A percentile compares a stretch with the other conserved stretches of the same genome.
Conservation (phyloP, 2,797 vertebrate genomes). For the Synaphobranchus kaupii region DNA sequence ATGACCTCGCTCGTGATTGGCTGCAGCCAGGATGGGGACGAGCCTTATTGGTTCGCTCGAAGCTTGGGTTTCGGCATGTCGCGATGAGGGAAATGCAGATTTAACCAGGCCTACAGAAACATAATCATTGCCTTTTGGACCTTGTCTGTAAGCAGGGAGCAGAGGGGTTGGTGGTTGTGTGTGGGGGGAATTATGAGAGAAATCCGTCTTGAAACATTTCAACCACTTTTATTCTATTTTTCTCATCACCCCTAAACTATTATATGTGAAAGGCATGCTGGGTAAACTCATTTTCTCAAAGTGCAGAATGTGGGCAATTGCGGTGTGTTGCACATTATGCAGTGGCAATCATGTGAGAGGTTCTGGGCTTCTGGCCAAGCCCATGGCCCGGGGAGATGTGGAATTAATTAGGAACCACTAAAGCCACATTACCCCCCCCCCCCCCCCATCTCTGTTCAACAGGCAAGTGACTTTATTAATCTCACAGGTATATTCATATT, state of each 20-base stretch:
- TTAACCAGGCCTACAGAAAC: neutral
- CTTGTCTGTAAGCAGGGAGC: neutral
- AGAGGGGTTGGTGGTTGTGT: neutral
- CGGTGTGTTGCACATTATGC: neutral
- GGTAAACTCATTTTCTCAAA: neutral
- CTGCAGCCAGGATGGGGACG: neutral
- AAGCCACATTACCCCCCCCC: neutral
- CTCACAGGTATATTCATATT: neutral
- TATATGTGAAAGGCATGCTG: neutral
- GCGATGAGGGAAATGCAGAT: neutral
- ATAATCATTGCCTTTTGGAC: neutral
- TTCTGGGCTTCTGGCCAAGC: neutral
- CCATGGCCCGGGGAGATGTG: neutral
- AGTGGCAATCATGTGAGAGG: neutral
- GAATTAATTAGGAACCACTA: conserved; percentile 19
- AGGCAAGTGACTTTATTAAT: neutral
- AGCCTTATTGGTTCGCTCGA: neutral
- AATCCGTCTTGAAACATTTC: neutral
- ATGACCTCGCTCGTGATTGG: conserved; percentile 7
- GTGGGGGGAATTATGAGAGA: neutral
- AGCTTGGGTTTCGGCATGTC: neutral
- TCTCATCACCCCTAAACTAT: neutral
- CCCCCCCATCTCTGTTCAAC: neutral
- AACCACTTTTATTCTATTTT: neutral
- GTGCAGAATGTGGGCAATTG: neutral